Conservation (phyloP, 2,888 invertebrate species). For the Tenthredo distinguenda region DNA sequence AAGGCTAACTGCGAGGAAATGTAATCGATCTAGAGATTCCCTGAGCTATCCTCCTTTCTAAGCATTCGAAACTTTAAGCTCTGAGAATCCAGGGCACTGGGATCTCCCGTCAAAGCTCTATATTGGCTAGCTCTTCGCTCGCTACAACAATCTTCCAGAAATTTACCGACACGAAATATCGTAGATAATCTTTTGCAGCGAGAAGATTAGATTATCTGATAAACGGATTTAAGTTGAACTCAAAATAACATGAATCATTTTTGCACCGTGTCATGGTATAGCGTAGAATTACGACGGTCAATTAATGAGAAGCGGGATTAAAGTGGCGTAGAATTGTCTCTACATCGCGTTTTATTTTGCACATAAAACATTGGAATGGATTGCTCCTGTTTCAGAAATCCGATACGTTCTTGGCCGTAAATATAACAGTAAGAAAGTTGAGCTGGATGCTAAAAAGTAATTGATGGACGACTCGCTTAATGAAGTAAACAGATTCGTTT, state of each 20-base stretch:
- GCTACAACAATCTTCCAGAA: neutral
- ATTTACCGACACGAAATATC: neutral
- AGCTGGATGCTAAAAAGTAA: neutral
- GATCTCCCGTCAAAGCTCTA: neutral
- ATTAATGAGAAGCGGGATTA: neutral
- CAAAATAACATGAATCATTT: neutral
- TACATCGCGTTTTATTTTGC: neutral
- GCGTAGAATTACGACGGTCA: neutral
- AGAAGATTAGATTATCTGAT: neutral
- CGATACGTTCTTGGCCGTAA: neutral
- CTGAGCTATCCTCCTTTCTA: neutral
- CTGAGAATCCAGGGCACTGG: neutral
- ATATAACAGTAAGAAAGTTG: neutral
- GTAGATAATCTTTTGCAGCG: neutral
- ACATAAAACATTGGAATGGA: neutral
- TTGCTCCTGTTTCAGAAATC: constrained; percentile 22
- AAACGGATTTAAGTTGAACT: neutral
- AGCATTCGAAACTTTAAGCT: neutral
- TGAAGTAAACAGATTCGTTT: neutral
- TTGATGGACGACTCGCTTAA: neutral
- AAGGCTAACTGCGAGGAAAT: neutral
- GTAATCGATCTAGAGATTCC: neutral
- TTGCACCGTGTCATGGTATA: neutral
- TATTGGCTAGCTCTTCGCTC: neutral
- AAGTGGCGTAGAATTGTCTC: neutral